phyloP scores from a whole-genome alignment of 2,797 vertebrate genomes.

The Eupleurogrammus muticus region DNA sequence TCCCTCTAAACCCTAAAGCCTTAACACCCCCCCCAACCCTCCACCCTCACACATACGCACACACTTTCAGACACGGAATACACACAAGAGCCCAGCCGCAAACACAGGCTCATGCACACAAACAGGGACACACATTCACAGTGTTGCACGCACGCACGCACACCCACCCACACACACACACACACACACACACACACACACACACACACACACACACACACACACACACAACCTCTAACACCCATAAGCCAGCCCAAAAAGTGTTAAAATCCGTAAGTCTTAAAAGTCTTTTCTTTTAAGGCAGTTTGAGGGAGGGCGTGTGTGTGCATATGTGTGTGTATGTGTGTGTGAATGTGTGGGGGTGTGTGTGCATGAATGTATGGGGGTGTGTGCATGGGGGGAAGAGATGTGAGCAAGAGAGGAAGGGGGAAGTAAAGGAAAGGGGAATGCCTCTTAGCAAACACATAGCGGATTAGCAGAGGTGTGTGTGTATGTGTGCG shows the following conservation, averaged over 20 bases:
- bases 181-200: slow-evolving; percentile 5
- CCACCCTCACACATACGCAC: slow-evolving; percentile 35
- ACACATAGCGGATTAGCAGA: slow-evolving; percentile 62
- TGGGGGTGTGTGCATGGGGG: slow-evolving; percentile 41
- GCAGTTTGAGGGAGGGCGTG: slow-evolving; percentile 46
- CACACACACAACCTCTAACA: slow-evolving; percentile 37
- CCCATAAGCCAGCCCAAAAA: slow-evolving; percentile 68
- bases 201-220: slow-evolving; percentile 27
- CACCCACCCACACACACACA: slow-evolving; percentile 2
- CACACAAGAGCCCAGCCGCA: slow-evolving; percentile 31
- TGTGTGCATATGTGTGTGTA: slow-evolving; percentile 16
- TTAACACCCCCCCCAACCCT: slow-evolving; percentile 31
- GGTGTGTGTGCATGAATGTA: slow-evolving; percentile 18
- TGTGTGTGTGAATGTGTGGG: slow-evolving; percentile 17
- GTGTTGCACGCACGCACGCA: slow-evolving; percentile 1
- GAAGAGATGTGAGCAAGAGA: slow-evolving; percentile 46
- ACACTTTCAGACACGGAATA: slow-evolving; percentile 28
- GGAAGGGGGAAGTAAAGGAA: slow-evolving; percentile 26
- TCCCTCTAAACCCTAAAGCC: slow-evolving; percentile 75
- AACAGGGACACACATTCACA: slow-evolving; percentile 34
- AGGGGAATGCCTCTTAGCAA: slow-evolving; percentile 71
- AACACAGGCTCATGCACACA: slow-evolving; percentile 22
- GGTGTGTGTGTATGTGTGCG: slow-evolving; percentile 49
- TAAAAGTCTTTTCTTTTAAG: slow-evolving; percentile 75
- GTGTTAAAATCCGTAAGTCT: slow-evolving; percentile 68